Conservation (phyloP, 2,797 vertebrate genomes). For the Rhabdophis nuchalis region DNA sequence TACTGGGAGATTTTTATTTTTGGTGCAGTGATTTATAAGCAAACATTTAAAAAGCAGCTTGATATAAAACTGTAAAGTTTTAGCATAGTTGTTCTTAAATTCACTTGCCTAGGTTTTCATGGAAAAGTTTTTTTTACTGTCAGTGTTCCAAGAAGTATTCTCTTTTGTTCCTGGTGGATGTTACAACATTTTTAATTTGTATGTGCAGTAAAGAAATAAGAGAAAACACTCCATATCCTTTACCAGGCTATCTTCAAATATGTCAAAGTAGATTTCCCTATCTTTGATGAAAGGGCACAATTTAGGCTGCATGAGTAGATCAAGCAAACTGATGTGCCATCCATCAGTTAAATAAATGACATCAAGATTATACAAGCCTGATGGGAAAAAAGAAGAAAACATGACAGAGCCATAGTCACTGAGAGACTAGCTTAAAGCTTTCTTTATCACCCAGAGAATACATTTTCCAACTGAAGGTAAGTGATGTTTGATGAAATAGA, state of each 20-base stretch:
- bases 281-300: not conserved
- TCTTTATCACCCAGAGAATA: not conserved
- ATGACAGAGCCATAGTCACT: not conserved
- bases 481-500: not conserved
- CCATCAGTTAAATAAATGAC: slow-evolving; percentile 39
- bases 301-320: not conserved
- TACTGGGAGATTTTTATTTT: not conserved
- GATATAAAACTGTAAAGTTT: not conserved
- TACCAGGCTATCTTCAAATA: not conserved
- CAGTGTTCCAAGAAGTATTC: not conserved
- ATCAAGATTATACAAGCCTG: not conserved
- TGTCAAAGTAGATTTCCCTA: not conserved
- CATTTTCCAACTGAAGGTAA: not conserved
- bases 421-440: not conserved
- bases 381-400: not conserved
- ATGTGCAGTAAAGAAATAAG: not conserved
- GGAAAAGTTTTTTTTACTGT: not conserved
- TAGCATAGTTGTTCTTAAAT: not conserved
- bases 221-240: not conserved
- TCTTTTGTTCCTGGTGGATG: not conserved
- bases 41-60: not conserved
- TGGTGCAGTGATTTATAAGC: not conserved
- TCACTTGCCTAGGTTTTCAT: not conserved
- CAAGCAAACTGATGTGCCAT: slow-evolving; percentile 26
- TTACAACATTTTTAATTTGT: not conserved